Evolutionary conservation across 1,140 invertebrate species (phyloP).

Genomic region (Chironomus tepperi): DNA sequence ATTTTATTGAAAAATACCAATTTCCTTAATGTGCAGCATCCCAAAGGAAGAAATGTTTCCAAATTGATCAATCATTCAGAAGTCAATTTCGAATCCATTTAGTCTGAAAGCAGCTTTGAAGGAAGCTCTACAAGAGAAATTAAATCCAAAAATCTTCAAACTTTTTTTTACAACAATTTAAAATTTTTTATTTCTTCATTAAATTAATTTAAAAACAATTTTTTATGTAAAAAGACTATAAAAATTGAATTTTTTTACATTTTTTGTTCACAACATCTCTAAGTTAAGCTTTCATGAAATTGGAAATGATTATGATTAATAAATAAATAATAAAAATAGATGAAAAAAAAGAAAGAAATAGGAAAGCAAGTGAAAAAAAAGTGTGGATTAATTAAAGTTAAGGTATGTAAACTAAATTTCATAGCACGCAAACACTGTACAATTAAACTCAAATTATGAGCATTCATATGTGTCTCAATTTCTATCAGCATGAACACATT

Average conservation of each 20-base stretch:
- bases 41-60: too few relatives aligned
- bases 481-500: slow-evolving; percentile 19
- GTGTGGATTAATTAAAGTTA: not conserved
- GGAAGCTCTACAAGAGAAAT: too few relatives aligned
- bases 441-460: not conserved
- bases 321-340: too few relatives aligned
- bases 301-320: too few relatives aligned
- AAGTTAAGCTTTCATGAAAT: too few relatives aligned
- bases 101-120: too few relatives aligned
- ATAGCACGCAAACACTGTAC: slow-evolving; percentile 9
- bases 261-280: not conserved
- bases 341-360: not conserved
- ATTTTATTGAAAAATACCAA: too few relatives aligned
- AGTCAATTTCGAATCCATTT: too few relatives aligned
- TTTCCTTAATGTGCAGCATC: too few relatives aligned
- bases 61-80: too few relatives aligned
- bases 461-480: not conserved
- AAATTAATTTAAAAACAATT: not conserved
- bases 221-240: not conserved
- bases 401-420: not conserved
- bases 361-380: not conserved
- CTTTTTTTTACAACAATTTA: not conserved
- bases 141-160: too few relatives aligned
- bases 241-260: not conserved
- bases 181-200: not conserved